These are phyloP conservation scores for Elysia crispata DNA, from an alignment of 2,888 invertebrate species.

Conservation along the genomic window DNA sequence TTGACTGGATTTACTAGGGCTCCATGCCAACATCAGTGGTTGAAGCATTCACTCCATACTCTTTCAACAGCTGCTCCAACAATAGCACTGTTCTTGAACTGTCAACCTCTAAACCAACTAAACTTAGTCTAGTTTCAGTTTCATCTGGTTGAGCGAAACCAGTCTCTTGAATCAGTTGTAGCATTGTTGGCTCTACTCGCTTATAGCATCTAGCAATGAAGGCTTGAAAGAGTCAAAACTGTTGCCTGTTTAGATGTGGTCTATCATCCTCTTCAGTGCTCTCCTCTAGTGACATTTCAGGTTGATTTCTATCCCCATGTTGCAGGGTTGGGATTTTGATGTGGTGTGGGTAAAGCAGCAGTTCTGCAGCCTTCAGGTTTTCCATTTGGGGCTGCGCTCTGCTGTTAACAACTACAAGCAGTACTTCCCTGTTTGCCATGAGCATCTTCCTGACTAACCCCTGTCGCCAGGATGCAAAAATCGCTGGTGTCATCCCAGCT, in stretches of 20 bases:
- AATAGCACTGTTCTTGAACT: neutral
- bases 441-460: neutral
- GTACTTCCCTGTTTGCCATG: neutral
- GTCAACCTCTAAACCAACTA: neutral
- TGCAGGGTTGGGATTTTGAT: neutral
- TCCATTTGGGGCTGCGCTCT: neutral
- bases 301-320: neutral
- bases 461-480: neutral
- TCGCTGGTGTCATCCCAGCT: neutral
- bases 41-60: neutral
- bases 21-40: neutral
- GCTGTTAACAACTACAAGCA: neutral
- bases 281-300: conserved; percentile 7
- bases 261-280: neutral
- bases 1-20: neutral
- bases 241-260: neutral
- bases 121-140: neutral
- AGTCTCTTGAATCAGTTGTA: neutral
- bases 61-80: neutral
- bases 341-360: neutral
- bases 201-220: neutral
- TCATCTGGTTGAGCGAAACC: neutral
- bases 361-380: neutral
- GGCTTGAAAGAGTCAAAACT: conserved; percentile 1
- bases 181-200: neutral